Conservation (phyloP, 2,888 invertebrate genomes). For the Erynnis tages region DNA sequence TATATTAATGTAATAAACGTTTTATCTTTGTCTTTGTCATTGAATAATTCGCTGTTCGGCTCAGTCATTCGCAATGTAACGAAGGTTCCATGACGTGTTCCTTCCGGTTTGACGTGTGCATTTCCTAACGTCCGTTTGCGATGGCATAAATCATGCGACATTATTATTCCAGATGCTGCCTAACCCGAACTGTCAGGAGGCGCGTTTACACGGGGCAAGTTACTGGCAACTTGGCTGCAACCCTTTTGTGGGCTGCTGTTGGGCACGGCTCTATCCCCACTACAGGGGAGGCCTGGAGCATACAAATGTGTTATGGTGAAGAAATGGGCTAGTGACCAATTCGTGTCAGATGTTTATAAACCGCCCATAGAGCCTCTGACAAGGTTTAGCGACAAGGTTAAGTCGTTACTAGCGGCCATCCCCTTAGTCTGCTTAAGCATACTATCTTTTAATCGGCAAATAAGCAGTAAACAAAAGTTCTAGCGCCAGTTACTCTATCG, state of each 20-base stretch:
- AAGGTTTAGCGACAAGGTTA: no score
- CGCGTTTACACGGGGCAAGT: background rate
- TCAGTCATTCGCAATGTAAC: constrained; percentile 4
- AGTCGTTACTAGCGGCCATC: no score
- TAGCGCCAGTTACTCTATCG: constrained; percentile 2
- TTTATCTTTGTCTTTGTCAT: background rate
- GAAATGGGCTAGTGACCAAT: no score
- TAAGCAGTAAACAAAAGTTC: no score
- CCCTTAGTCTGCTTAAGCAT: no score
- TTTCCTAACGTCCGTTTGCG: constrained; percentile 15
- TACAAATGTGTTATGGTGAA: no score
- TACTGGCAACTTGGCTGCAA: background rate
- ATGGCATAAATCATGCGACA: constrained; percentile 24
- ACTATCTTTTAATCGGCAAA: no score
- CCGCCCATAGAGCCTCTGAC: no score
- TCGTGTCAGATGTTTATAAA: no score
- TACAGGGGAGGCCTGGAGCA: no score
- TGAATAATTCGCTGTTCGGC: constrained; percentile 16
- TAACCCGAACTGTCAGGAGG: constrained; percentile 19
- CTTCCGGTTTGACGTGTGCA: constrained; percentile 17
- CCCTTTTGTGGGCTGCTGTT: no score
- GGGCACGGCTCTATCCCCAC: no score
- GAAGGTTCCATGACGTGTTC: constrained; percentile 16
- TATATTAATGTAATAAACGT: background rate
- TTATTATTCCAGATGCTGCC: constrained; percentile 25